These are phyloP conservation scores for Bergia sp. DNA, from an alignment of 92 coral and sea anemone genomes.

Conservation along the genomic window DNA sequence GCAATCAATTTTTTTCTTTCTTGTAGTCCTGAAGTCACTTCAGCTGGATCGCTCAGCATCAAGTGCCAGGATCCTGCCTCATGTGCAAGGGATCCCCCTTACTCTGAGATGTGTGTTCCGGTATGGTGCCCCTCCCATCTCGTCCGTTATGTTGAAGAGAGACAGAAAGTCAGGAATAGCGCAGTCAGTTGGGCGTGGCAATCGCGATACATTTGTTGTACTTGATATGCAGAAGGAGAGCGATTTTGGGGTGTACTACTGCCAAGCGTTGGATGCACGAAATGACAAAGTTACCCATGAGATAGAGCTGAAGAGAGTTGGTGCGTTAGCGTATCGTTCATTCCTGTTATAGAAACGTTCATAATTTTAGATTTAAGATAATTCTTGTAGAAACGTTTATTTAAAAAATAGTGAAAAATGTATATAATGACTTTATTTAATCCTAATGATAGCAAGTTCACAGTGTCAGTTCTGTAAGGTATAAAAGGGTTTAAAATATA, in stretches of 20 bases:
- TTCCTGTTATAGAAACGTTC: too few species aligned
- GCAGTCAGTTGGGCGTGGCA: conserved; percentile 1
- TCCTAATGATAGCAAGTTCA: too few species aligned
- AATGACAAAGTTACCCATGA: conserved; percentile 2
- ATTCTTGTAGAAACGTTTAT: too few species aligned
- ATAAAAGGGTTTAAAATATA: too few species aligned
- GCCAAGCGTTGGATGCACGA: conserved; percentile 32
- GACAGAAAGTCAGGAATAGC: not conserved
- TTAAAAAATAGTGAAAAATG: too few species aligned
- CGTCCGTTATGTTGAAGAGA: not conserved
- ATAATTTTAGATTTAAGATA: too few species aligned
- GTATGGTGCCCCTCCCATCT: conserved; percentile 40
- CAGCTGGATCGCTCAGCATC: conserved; percentile 9
- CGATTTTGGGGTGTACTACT: not conserved
- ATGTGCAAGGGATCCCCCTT: conserved; percentile 26
- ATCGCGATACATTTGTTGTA: not conserved
- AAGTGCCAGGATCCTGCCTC: not conserved
- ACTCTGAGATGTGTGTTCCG: conserved; percentile 30
- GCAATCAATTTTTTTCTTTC: too few species aligned
- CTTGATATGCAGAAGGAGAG: not conserved
- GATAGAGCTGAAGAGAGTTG: conserved; percentile 18
- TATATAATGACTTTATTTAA: too few species aligned
- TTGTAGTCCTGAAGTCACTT: conserved; percentile 36
- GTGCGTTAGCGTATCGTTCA: not conserved
- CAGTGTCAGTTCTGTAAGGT: too few species aligned